Percentiles rank a stretch among this genome's conserved stretches.
Evolutionary conservation across 2,888 invertebrate genomes (phyloP).

Genomic region (Andricus curvator): DNA sequence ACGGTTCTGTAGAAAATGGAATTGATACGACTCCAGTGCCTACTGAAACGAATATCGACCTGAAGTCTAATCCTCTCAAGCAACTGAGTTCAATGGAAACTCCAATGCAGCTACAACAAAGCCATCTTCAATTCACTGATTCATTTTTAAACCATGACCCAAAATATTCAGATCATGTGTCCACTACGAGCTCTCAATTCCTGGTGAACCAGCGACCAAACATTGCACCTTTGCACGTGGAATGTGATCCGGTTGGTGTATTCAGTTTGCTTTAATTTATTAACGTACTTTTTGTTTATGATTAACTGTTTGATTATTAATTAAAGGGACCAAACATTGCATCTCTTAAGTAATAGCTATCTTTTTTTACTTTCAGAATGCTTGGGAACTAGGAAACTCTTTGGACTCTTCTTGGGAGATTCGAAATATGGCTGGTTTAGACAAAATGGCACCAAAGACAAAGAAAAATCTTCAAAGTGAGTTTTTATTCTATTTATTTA

Average conservation of each 20-base stretch:
- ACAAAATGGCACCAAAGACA: conserved; percentile 79
- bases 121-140: conserved; percentile 34
- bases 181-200: conserved; percentile 45
- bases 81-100: not conserved
- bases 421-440: conserved; percentile 82
- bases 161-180: conserved; percentile 42
- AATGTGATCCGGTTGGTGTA: conserved; percentile 85
- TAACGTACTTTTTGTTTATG: not conserved
- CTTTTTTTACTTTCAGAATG: conserved; percentile 78
- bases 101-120: conserved; percentile 4
- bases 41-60: not conserved
- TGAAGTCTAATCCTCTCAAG: not conserved
- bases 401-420: conserved; percentile 75
- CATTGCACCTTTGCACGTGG: conserved; percentile 81
- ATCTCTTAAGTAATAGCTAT: conserved; percentile 1
- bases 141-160: not conserved
- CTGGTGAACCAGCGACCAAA: conserved; percentile 47
- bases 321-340: not conserved
- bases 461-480: conserved; percentile 62
- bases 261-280: conserved; percentile 41
- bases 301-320: not conserved
- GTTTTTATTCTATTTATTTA: conserved; percentile 39
- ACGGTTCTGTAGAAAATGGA: conserved; percentile 10
- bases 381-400: conserved; percentile 80
- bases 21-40: not conserved